Evolutionary conservation across 2,888 invertebrate species (phyloP).

Genomic region (Diploptera punctata): DNA sequence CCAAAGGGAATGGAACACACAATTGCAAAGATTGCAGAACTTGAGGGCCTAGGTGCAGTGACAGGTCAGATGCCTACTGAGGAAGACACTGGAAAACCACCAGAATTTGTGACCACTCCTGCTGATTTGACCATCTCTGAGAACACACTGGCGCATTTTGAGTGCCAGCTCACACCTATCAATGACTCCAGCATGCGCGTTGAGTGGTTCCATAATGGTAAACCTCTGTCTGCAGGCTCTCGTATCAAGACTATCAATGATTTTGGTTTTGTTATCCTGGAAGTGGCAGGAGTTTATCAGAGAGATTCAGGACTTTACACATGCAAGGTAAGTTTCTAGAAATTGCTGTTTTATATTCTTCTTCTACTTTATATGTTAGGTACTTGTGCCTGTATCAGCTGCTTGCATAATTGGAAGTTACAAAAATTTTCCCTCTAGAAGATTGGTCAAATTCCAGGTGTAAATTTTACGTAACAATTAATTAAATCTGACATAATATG

Average conservation of each 20-base stretch:
- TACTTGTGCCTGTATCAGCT: neutral
- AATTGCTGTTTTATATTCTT: neutral
- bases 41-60: constrained; percentile 83
- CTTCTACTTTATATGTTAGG: neutral
- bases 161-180: constrained; percentile 86
- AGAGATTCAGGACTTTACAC: constrained; percentile 92
- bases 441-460: too few relatives aligned
- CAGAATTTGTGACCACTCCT: constrained; percentile 88
- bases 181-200: constrained; percentile 94
- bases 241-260: constrained; percentile 96
- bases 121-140: constrained; percentile 83
- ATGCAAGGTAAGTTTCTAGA: constrained; percentile 65
- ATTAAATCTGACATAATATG: too few relatives aligned
- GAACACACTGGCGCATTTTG: constrained; percentile 91
- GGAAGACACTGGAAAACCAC: constrained; percentile 85
- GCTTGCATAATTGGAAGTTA: neutral
- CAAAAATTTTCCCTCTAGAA: too few relatives aligned
- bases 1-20: constrained; percentile 94
- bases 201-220: constrained; percentile 98
- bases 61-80: constrained; percentile 73
- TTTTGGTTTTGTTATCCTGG: constrained; percentile 96
- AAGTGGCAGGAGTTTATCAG: constrained; percentile 92
- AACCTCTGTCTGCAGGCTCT: constrained; percentile 88
- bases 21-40: constrained; percentile 89
- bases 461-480: too few relatives aligned